Evolutionary conservation across 2,113 vertebrate species (phyloP).

Genomic region (Acanthisitta chloris): DNA sequence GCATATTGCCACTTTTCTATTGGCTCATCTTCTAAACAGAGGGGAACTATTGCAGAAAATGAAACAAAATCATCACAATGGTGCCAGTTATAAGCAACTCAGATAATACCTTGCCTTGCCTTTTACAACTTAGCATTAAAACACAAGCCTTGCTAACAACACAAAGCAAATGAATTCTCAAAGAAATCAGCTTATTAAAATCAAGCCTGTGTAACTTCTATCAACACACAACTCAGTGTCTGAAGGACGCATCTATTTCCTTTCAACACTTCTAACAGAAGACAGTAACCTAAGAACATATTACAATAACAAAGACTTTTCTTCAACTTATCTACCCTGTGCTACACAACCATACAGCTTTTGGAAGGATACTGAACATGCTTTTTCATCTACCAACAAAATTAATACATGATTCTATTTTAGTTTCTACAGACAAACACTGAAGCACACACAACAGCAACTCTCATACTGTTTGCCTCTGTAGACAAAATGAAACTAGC

Average conservation of each 20-base stretch:
- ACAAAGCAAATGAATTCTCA: slow-evolving; percentile 12
- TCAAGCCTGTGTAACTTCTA: background rate
- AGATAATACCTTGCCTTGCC: background rate
- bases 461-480: background rate
- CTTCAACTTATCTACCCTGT: background rate
- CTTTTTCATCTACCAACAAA: background rate
- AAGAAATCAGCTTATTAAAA: slow-evolving; percentile 17
- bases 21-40: background rate
- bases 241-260: background rate
- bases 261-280: background rate
- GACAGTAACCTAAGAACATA: background rate
- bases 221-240: background rate
- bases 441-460: background rate
- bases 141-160: background rate
- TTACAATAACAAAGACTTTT: slow-evolving; percentile 42
- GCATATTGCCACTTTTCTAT: background rate
- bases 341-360: background rate
- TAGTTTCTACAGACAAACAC: background rate
- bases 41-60: background rate
- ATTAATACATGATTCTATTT: background rate
- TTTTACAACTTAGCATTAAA: background rate
- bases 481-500: background rate
- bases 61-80: background rate
- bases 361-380: background rate
- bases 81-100: background rate